phyloP scores from a whole-genome alignment of 1,140 invertebrate genomes.

The Nomia melanderi region DNA sequence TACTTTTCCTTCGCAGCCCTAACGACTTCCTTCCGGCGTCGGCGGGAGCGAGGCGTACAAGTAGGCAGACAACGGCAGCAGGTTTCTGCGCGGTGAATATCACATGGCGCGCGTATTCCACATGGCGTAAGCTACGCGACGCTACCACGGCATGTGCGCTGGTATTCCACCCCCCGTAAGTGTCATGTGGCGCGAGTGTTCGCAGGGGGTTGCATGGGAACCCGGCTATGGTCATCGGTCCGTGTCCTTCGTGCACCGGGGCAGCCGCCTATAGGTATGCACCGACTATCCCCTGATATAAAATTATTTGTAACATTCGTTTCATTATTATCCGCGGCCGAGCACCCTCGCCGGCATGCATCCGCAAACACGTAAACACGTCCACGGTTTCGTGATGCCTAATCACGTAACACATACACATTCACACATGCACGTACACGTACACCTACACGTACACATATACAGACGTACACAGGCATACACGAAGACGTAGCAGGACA shows the following conservation, averaged over 20 bases:
- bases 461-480: no score
- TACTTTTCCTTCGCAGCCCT: slow-evolving; percentile 12
- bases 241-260: slow-evolving; percentile 66
- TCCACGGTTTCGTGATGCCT: slow-evolving; percentile 35
- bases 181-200: slow-evolving; percentile 73
- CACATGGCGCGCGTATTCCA: slow-evolving; percentile 57
- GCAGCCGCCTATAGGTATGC: slow-evolving; percentile 31
- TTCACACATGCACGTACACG: slow-evolving; percentile 26
- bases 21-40: slow-evolving; percentile 42
- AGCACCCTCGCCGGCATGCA: slow-evolving; percentile 33
- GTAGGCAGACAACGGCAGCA: slow-evolving; percentile 7
- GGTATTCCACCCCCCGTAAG: slow-evolving; percentile 70
- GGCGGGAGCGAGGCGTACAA: slow-evolving; percentile 11
- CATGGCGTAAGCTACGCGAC: slow-evolving; percentile 53
- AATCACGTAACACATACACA: slow-evolving; percentile 58
- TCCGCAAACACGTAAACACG: slow-evolving; percentile 44
- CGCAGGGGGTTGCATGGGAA: slow-evolving; percentile 78
- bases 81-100: slow-evolving; percentile 30
- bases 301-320: slow-evolving; percentile 69
- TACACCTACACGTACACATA: no score
- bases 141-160: slow-evolving; percentile 67
- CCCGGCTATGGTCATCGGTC: slow-evolving; percentile 68
- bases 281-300: slow-evolving; percentile 40
- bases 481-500: neutral
- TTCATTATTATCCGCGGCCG: slow-evolving; percentile 52